These are phyloP conservation scores for Tetraneura akinire DNA, from an alignment of 1,140 invertebrate species.

Conservation along the genomic window DNA sequence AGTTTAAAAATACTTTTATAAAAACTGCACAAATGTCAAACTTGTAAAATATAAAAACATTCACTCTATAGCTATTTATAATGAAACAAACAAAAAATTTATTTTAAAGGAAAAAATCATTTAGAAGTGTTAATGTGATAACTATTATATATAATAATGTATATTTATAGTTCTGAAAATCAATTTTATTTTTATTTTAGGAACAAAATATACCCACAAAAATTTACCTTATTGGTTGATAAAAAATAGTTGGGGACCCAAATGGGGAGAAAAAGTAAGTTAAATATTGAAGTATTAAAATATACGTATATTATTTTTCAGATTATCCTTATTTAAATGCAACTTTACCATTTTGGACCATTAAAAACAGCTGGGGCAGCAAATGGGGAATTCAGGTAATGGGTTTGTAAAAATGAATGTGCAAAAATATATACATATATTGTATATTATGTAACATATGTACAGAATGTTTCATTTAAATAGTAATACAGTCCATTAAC, in stretches of 20 bases:
- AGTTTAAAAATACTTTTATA: too few species aligned
- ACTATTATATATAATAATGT: not conserved
- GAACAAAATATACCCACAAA: constrained; percentile 54
- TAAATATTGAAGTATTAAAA: constrained; percentile 52
- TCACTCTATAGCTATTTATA: too few species aligned
- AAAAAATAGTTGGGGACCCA: constrained; percentile 89
- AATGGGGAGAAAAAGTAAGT: constrained; percentile 75
- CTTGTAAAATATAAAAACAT: too few species aligned
- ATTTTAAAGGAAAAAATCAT: too few species aligned
- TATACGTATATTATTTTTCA: constrained; percentile 61
- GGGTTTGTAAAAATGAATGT: constrained; percentile 58
- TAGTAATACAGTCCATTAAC: too few species aligned
- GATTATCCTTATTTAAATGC: constrained; percentile 81
- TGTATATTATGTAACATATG: not conserved
- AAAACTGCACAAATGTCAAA: too few species aligned
- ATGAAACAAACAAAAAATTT: too few species aligned
- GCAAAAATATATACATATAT: constrained; percentile 61
- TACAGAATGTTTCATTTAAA: too few species aligned
- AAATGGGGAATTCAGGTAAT: constrained; percentile 75
- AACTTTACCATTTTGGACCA: constrained; percentile 84
- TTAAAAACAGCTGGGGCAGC: constrained; percentile 92
- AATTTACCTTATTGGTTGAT: constrained; percentile 86
- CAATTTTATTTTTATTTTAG: constrained; percentile 53
- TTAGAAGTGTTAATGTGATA: too few species aligned
- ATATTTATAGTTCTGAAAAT: not conserved